These are phyloP conservation scores for Macroglossus sobrinus DNA, from an alignment of 2,113 vertebrate species.

Conservation along the genomic window DNA sequence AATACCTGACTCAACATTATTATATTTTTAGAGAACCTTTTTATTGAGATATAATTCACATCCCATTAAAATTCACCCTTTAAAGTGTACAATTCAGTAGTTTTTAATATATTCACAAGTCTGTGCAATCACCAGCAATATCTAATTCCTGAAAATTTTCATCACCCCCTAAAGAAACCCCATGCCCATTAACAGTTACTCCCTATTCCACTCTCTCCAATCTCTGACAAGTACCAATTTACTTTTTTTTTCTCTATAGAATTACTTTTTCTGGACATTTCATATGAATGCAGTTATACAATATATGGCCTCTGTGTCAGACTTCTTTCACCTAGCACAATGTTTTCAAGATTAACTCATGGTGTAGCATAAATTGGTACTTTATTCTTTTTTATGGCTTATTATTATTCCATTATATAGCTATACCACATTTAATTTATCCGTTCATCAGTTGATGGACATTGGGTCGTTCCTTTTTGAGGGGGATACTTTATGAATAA, in stretches of 20 bases:
- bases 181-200: not conserved
- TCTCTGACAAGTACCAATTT: not conserved
- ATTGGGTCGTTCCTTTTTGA: not conserved
- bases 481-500: not conserved
- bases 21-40: not conserved
- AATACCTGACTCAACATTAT: not conserved
- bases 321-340: not conserved
- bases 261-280: not conserved
- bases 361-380: not conserved
- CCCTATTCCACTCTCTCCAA: not conserved
- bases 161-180: not conserved
- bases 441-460: not conserved
- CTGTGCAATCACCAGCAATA: not conserved
- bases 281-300: not conserved
- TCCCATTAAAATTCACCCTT: not conserved
- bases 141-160: conserved; percentile 13
- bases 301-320: not conserved
- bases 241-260: not conserved
- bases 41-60: not conserved
- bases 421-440: not conserved
- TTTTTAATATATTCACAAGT: not conserved
- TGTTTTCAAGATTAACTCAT: not conserved
- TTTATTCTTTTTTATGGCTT: not conserved
- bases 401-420: not conserved
- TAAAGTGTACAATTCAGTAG: not conserved